Evolutionary conservation across 1,140 invertebrate genomes (phyloP).

Genomic region (Brachionus rotundiformis): DNA sequence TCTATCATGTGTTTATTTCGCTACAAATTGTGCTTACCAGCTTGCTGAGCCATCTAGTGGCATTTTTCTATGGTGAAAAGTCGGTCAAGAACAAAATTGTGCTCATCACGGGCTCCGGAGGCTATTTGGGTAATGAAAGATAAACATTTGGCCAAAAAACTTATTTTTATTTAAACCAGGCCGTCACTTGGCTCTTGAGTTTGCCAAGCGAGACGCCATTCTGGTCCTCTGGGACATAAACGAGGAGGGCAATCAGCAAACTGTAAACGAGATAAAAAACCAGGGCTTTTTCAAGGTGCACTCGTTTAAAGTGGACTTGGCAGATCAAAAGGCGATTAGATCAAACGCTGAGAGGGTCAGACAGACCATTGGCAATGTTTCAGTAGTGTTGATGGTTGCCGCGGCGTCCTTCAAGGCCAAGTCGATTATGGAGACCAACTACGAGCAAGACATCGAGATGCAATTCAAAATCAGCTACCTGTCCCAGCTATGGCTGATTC

Average conservation of each 20-base stretch:
- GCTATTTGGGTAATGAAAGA: conserved; percentile 31
- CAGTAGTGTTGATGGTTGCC: conserved; percentile 1
- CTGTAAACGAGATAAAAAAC: neutral
- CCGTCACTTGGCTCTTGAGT: conserved; percentile 13
- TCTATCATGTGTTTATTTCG: neutral
- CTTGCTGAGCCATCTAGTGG: neutral
- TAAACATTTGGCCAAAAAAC: neutral
- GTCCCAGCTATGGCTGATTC: conserved; percentile 29
- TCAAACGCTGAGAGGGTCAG: neutral
- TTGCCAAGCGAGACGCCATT: neutral
- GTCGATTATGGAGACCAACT: neutral
- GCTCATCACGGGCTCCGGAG: conserved; percentile 43
- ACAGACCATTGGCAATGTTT: neutral
- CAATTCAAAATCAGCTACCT: conserved; percentile 33
- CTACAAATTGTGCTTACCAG: neutral
- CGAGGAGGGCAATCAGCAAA: conserved; percentile 13
- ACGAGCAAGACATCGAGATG: conserved; percentile 7
- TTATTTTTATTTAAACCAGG: neutral
- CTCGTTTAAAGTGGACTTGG: conserved; percentile 25
- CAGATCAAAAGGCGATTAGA: conserved; percentile 2
- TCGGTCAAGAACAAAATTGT: conserved; percentile 34
- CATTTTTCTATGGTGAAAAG: neutral
- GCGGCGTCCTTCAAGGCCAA: conserved; percentile 17
- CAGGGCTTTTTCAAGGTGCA: neutral
- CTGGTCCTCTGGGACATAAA: conserved; percentile 44